These are phyloP conservation scores for Forbesichthys papilliferus DNA, from an alignment of 2,113 vertebrate species.

Conservation along the genomic window DNA sequence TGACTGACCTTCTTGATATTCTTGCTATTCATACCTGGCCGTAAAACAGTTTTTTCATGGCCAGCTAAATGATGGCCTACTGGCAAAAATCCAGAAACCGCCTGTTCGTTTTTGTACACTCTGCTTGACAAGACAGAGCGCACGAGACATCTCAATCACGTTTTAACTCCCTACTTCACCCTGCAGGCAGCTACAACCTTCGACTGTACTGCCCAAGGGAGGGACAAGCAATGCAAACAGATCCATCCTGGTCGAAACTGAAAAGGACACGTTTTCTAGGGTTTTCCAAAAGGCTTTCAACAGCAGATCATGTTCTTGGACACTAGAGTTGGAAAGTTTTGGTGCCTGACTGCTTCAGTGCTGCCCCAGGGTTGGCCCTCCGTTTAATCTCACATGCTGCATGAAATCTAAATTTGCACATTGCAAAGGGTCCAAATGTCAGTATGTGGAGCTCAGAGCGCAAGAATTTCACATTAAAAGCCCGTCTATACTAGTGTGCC, in stretches of 20 bases:
- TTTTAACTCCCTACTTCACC: background rate
- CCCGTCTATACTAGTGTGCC: constrained; percentile 14
- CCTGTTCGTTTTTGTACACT: constrained; percentile 38
- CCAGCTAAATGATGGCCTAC: constrained; percentile 28
- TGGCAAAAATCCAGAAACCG: background rate
- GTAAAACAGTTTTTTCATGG: constrained; percentile 25
- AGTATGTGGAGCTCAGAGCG: background rate
- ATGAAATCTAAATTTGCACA: constrained; percentile 22
- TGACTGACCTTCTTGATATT: constrained; percentile 18
- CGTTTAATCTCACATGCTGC: constrained; percentile 35
- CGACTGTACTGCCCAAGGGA: constrained; percentile 17
- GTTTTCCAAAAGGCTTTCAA: constrained; percentile 24
- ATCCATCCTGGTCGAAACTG: constrained; percentile 31
- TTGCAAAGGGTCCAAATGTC: constrained; percentile 7
- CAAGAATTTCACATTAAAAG: constrained; percentile 24
- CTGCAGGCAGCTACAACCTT: constrained; percentile 17
- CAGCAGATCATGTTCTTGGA: constrained; percentile 22
- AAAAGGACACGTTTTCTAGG: background rate
- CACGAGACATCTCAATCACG: constrained; percentile 10
- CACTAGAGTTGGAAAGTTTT: constrained; percentile 4
- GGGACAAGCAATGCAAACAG: constrained; percentile 44
- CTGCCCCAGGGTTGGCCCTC: constrained; percentile 8
- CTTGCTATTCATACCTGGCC: constrained; percentile 9
- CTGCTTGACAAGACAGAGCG: constrained; percentile 29
- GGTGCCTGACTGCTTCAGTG: constrained; percentile 1